Base-by-base conservation (phyloP, 2,113 vertebrate species). In the Daboia siamensis region DNA sequence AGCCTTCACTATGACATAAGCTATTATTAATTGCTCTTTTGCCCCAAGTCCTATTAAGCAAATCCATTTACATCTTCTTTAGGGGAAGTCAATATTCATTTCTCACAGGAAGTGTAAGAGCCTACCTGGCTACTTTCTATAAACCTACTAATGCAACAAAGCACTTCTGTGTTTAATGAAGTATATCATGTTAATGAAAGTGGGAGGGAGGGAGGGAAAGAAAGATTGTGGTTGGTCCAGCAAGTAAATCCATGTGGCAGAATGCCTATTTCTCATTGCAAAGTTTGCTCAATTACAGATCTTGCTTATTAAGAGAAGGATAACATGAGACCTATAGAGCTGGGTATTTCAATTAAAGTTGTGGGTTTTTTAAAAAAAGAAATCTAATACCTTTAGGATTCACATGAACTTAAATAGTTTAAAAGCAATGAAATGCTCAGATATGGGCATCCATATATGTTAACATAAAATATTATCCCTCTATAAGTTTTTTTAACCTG, bases 11-110 rank as follows among this genome's bases (percentile, higher is more conserved):
- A 97, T 98, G 98, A 98, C 98, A 98, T 98, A 98, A 98, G 98
- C 98, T 98, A 98, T 99, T 99, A 99, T 99, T 99, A 99, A 99
- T 98, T 98, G 98, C 97, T 97, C 95, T 96, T 93, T 95, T 96
- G 96, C 97, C 97, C 95, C 74, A 97, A 98, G 98, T 98, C 97
- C 98, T 98, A 98, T 99, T 99, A 99, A 98, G 98, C 94, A 96
- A 97, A 98, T 98, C 98, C 97, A 98, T 98, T 98, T 98, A 97
- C 97, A 98, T 98, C 97, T 98, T 97, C 98, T 98, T 97, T 97
- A 96, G 97, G 97, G 97, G 96, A 98, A 98, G 97, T 98, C 97
- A 57, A 98, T 98, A 98, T 96, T 97, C 97, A 98, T 98, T 98
- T 97, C 98, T 99, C 98, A 98, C 96, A 98, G 96, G 97, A 97